These are phyloP conservation scores for Eulacestoma nigropectus DNA, from an alignment of 2,113 vertebrate species.

Conservation along the genomic window DNA sequence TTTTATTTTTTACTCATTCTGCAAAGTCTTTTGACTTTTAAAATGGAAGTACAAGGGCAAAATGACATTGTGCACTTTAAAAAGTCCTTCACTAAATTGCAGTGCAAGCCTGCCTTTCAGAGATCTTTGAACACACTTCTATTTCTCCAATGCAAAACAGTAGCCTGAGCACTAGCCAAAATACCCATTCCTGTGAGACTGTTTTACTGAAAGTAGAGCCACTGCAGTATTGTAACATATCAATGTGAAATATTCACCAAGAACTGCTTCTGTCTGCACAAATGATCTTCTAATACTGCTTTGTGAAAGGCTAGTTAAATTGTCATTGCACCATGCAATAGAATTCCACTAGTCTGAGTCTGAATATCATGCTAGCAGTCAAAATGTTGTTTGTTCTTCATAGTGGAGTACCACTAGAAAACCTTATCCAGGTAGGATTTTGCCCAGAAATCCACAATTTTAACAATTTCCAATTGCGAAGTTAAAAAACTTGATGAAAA, in stretches of 20 bases:
- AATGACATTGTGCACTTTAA: not conserved
- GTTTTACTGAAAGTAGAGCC: not conserved
- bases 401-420: not conserved
- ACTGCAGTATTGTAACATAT: not conserved
- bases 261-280: not conserved
- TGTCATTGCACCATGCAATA: not conserved
- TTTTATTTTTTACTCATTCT: not conserved
- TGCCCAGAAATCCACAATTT: not conserved
- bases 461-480: not conserved
- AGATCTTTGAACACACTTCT: not conserved
- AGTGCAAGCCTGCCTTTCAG: not conserved
- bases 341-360: not conserved
- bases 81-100: not conserved
- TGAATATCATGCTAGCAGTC: not conserved
- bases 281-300: not conserved
- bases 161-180: not conserved
- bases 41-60: not conserved
- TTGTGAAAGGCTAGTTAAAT: not conserved
- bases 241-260: not conserved
- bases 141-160: not conserved
- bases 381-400: not conserved
- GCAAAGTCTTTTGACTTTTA: not conserved
- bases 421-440: not conserved
- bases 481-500: not conserved
- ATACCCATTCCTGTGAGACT: not conserved